Conservation (phyloP, 2,113 vertebrate species). For the Hydrolagus affinis region DNA sequence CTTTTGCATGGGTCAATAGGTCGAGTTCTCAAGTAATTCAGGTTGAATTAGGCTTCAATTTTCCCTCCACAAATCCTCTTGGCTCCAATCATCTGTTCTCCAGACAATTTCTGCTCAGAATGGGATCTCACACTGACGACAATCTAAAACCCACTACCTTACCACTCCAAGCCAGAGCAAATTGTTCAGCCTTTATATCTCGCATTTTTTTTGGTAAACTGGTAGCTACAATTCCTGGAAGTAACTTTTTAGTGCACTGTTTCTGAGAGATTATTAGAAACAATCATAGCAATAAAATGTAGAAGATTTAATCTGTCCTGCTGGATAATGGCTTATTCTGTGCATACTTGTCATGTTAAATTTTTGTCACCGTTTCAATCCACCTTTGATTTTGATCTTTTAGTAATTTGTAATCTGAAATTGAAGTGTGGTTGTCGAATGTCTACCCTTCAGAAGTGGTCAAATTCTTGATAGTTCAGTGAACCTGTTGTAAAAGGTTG, state of each 20-base stretch:
- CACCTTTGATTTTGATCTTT: conserved; percentile 77
- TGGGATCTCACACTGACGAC: not conserved
- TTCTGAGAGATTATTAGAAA: not conserved
- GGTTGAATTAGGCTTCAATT: not conserved
- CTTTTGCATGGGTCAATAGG: not conserved
- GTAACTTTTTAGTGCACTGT: not conserved
- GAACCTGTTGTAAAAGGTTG: conserved; percentile 68
- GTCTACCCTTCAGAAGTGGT: conserved; percentile 65
- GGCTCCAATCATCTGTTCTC: not conserved
- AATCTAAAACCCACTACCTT: not conserved
- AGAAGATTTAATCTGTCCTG: conserved; percentile 50
- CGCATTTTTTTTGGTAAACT: not conserved
- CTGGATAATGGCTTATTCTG: conserved; percentile 67
- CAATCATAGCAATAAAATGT: conserved; percentile 43
- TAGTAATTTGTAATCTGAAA: conserved; percentile 67
- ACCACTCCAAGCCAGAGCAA: not conserved
- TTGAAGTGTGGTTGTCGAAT: conserved; percentile 63
- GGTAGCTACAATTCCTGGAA: not conserved
- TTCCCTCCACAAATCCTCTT: not conserved
- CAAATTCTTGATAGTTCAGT: conserved; percentile 67
- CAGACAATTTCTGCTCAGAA: not conserved
- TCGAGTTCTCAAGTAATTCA: not conserved
- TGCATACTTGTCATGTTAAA: conserved; percentile 78
- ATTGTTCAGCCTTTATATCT: not conserved
- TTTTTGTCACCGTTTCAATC: conserved; percentile 59